phyloP scores from a whole-genome alignment of 2,888 invertebrate species.

The Schizaphis graminum region DNA sequence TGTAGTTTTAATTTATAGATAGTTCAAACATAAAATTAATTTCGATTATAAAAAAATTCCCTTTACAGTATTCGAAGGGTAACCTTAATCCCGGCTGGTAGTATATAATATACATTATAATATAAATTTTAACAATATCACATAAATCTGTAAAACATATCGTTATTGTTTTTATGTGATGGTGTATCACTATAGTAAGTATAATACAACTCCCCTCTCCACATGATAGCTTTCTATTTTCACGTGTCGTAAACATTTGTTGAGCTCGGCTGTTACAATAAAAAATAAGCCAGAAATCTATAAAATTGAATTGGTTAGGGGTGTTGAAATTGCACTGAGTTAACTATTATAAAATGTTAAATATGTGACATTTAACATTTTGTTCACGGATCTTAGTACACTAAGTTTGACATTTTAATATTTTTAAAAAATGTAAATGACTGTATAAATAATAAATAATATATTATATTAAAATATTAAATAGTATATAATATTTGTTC shows the following conservation, averaged over 20 bases:
- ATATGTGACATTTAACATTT: background rate
- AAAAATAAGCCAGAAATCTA: slow-evolving; percentile 5
- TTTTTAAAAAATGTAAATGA: background rate
- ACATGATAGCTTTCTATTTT: background rate
- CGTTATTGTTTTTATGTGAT: slow-evolving; percentile 9
- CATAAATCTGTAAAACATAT: background rate
- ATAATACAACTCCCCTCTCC: background rate
- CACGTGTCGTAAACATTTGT: slow-evolving; percentile 13
- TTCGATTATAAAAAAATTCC: background rate
- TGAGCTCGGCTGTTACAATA: background rate
- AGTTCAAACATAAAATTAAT: slow-evolving; percentile 7
- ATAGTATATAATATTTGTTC: background rate
- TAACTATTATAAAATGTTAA: background rate
- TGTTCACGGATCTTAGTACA: background rate
- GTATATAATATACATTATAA: slow-evolving; percentile 2
- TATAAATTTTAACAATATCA: background rate
- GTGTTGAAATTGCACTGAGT: background rate
- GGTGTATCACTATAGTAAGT: background rate
- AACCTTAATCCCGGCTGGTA: background rate
- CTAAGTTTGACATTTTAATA: background rate
- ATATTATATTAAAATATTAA: background rate
- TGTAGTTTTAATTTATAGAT: background rate
- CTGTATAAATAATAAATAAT: background rate
- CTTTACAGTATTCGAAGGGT: background rate
- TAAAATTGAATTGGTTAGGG: background rate